These are phyloP conservation scores for Todus mexicanus DNA, from an alignment of 2,797 vertebrate species.

Conservation along the genomic window DNA sequence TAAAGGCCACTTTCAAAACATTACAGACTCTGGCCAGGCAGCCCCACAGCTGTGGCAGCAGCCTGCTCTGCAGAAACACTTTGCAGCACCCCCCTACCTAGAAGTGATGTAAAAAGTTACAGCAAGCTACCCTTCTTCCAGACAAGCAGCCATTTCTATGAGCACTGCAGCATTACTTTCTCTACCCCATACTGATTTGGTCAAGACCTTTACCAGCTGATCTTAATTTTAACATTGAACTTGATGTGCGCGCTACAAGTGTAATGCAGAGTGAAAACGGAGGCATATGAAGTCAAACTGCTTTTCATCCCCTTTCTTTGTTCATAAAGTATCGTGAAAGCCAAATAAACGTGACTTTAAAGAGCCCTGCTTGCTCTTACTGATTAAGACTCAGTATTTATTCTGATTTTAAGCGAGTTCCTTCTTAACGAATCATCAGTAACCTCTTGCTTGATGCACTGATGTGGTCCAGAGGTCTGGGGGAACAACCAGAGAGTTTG, in stretches of 20 bases:
- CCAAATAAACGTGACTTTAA: accelerated
- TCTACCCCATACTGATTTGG: neutral
- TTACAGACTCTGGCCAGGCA: accelerated
- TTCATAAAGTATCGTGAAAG: neutral
- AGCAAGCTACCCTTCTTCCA: neutral
- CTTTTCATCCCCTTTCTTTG: neutral
- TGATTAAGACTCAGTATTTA: neutral
- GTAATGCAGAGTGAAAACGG: accelerated
- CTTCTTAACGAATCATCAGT: neutral
- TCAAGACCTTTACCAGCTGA: neutral
- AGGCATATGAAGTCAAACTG: neutral
- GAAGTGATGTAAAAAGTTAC: neutral
- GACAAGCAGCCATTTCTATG: neutral
- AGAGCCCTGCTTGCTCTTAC: neutral
- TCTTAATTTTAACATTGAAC: neutral
- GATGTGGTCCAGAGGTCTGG: neutral
- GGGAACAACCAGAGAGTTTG: neutral
- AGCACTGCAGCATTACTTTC: neutral
- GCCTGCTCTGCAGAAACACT: neutral
- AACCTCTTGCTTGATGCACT: neutral
- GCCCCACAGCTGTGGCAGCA: neutral
- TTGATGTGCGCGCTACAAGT: neutral
- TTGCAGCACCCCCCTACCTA: neutral
- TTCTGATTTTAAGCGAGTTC: neutral
- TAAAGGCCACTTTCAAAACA: slow-evolving; percentile 9